Evolutionary conservation across 2,888 invertebrate genomes (phyloP).

Genomic region (Aleiodes leptofemur): DNA sequence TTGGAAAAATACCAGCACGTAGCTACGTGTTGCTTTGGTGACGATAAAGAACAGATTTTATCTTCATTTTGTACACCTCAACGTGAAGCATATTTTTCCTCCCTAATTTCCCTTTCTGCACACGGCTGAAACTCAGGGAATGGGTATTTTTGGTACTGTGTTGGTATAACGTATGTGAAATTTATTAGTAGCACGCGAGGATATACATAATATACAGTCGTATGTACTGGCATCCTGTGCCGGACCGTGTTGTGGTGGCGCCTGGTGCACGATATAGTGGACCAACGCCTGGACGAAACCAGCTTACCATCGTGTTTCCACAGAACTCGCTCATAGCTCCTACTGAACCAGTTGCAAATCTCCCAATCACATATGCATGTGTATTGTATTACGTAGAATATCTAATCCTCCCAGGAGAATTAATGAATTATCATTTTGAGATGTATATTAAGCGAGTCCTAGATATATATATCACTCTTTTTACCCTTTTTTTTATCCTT

Average conservation of each 20-base stretch:
- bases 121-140: neutral
- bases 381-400: slow-evolving; percentile 23
- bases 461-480: neutral
- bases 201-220: slow-evolving; percentile 51
- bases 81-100: slow-evolving; percentile 9
- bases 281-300: slow-evolving; percentile 56
- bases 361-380: slow-evolving; percentile 20
- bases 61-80: slow-evolving; percentile 25
- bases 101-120: too few relatives aligned
- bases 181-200: slow-evolving; percentile 61
- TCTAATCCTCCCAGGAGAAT: neutral
- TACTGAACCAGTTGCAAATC: slow-evolving; percentile 33
- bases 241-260: slow-evolving; percentile 66
- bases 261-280: slow-evolving; percentile 62
- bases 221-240: slow-evolving; percentile 60
- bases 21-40: neutral
- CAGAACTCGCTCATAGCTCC: slow-evolving; percentile 25
- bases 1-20: neutral
- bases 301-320: slow-evolving; percentile 32
- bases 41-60: slow-evolving; percentile 27
- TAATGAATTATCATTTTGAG: neutral
- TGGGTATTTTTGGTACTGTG: slow-evolving; percentile 4
- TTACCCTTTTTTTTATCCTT: neutral
- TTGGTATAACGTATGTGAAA: slow-evolving; percentile 54
- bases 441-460: neutral